A percentile compares a stretch with the other conserved stretches of the same genome.
phyloP scores from a whole-genome alignment of 1,140 invertebrate species.

The Lepidurus packardi region DNA sequence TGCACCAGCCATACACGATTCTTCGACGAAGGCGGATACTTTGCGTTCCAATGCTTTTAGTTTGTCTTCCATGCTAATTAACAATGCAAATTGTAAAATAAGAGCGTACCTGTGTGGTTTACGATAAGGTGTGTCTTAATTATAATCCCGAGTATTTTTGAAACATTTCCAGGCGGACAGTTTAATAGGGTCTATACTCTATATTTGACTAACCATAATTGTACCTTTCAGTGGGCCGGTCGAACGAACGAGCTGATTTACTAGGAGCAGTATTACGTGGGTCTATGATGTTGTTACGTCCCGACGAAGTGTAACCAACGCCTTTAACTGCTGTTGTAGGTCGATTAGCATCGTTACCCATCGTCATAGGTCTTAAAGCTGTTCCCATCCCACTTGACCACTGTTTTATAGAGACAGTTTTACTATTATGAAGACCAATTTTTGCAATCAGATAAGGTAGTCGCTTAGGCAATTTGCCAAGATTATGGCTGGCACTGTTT shows the following conservation, averaged over 20 bases:
- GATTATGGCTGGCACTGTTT: too few species aligned
- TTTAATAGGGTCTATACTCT: slow-evolving; percentile 52
- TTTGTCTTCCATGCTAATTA: slow-evolving; percentile 70
- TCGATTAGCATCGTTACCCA: slow-evolving; percentile 42
- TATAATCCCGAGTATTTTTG: slow-evolving; percentile 51
- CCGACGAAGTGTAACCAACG: slow-evolving; percentile 18
- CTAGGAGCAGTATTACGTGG: slow-evolving; percentile 2
- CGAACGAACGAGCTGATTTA: slow-evolving; percentile 3
- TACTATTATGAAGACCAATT: slow-evolving; percentile 36
- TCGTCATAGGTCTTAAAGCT: slow-evolving; percentile 21
- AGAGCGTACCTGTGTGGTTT: slow-evolving; percentile 39
- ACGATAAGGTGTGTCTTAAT: slow-evolving; percentile 64
- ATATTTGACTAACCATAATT: slow-evolving; percentile 57
- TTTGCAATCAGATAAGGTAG: slow-evolving; percentile 10
- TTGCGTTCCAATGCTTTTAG: slow-evolving; percentile 71
- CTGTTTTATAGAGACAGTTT: slow-evolving; percentile 36
- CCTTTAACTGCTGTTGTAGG: slow-evolving; percentile 94
- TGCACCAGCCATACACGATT: slow-evolving; percentile 63
- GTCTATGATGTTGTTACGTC: slow-evolving; percentile 21
- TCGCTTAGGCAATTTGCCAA: slow-evolving; percentile 1
- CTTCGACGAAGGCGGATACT: slow-evolving; percentile 77
- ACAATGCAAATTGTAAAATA: slow-evolving; percentile 29
- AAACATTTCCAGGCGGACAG: slow-evolving; percentile 73
- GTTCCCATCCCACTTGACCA: slow-evolving; percentile 13
- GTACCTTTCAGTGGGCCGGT: slow-evolving; percentile 64